Base-by-base conservation (phyloP, 2,888 invertebrate genomes). In the Teinopalpus imperialis region DNA sequence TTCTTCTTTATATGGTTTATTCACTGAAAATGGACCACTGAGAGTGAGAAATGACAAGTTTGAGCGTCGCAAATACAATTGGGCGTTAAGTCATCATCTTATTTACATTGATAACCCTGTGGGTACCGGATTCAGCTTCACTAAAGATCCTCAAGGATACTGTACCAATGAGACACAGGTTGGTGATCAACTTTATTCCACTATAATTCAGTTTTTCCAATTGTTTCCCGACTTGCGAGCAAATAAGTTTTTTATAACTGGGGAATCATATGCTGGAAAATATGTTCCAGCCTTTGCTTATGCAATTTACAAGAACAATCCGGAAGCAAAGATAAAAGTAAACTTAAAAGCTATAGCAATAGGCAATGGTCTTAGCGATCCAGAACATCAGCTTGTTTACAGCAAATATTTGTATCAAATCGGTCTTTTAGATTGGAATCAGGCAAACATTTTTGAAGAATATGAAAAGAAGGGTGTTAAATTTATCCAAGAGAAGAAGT, bases 81-180 rank as follows among this genome's bases (percentile, higher is more conserved):
- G 98, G 98, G 93, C 92, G 43, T 79, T 91, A 26, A 92, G 92
- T 5, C 95, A 95, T 71, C 93, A 94, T 57, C 78, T 98, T 27
- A 90, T 98, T 42, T 98, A 95, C 71, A 94, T 98, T 43, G 98
- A 98, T 73, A 98, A 97, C 75, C 98, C 98, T 0, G 98, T 96
- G 0, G 97, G 97, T 1, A 94, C 97, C 1, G 98, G 98, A 0
- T 98, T 94, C 69, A 97, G 97, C 78, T 97, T 97, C 64, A 97
- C 97, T 0, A 91, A 93, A 2, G 78, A 91, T 43, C 92, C 93
- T 10, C 90, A 77, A 43, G 97, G 97, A 0, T 97, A 94, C 76
- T 94, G 94, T 5, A 91, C 83, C 2, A 93, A 95, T 71, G 94
- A 97, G 75, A 92, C 90, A 0, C 93, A 94, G 67, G 95, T 98